phyloP scores from a whole-genome alignment of 2,113 vertebrate species.

The Ciconia boyciana region DNA sequence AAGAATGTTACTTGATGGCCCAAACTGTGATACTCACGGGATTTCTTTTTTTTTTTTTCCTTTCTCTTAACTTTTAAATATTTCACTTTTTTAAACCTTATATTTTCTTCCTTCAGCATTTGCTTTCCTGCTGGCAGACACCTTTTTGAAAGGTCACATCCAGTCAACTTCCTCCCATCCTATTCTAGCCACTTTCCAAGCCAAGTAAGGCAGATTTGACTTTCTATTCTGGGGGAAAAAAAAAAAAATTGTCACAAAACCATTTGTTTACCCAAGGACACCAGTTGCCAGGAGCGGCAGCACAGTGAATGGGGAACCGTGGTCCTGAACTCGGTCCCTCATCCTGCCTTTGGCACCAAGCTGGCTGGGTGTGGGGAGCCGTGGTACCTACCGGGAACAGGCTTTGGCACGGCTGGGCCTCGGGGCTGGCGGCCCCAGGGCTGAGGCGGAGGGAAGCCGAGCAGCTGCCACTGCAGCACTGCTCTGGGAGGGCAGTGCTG shows the following conservation, averaged over 20 bases:
- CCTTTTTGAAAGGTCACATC: background rate
- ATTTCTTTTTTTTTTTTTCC: too few species aligned
- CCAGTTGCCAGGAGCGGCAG: background rate
- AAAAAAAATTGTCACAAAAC: background rate
- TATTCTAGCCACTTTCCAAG: background rate
- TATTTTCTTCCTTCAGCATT: background rate
- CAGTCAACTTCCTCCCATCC: background rate
- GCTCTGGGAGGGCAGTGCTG: background rate
- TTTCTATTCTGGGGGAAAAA: background rate
- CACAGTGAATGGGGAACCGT: background rate
- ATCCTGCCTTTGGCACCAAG: too few species aligned
- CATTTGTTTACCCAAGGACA: background rate
- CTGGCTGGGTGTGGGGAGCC: fast-evolving
- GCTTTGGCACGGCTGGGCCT: background rate
- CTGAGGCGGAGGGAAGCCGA: background rate
- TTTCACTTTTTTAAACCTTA: background rate
- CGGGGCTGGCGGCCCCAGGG: background rate
- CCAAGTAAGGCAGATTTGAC: background rate
- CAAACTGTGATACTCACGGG: background rate
- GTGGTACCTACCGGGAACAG: fast-evolving
- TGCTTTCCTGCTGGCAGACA: background rate
- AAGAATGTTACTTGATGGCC: background rate
- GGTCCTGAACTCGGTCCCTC: background rate
- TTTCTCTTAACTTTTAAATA: background rate
- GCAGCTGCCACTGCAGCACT: background rate